Percentiles rank a stretch among this genome's conserved stretches.
Evolutionary conservation across 2,113 vertebrate genomes (phyloP).

Genomic region (Gorsachius goisagi): DNA sequence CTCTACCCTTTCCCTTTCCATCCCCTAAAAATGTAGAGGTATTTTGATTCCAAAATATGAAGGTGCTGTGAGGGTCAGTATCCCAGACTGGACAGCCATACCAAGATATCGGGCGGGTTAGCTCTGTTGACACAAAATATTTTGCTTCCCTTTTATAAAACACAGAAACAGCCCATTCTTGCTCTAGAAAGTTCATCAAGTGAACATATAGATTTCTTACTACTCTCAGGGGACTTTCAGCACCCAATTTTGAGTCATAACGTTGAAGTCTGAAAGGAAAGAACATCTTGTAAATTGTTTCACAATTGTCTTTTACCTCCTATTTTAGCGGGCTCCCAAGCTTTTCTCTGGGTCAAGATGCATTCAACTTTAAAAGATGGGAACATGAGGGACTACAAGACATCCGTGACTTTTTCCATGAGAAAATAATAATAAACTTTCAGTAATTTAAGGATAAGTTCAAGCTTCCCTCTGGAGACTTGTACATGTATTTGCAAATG

Average conservation of each 20-base stretch:
- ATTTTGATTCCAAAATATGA: neutral
- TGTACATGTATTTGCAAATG: slow-evolving; percentile 39
- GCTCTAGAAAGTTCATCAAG: neutral
- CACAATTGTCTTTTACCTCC: slow-evolving; percentile 22
- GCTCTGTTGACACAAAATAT: neutral
- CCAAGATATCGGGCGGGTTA: rapidly evolving
- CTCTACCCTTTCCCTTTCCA: neutral
- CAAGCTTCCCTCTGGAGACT: slow-evolving; percentile 59
- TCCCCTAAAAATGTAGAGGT: neutral
- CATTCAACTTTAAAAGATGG: slow-evolving; percentile 43
- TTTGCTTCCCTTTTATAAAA: neutral
- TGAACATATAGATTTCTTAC: neutral
- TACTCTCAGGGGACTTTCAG: neutral
- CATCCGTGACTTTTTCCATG: slow-evolving; percentile 63
- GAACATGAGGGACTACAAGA: slow-evolving; percentile 40
- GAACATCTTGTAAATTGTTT: slow-evolving; percentile 19
- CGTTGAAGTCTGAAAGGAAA: neutral
- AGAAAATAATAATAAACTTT: slow-evolving; percentile 67
- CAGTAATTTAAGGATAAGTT: slow-evolving; percentile 60
- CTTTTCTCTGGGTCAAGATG: slow-evolving; percentile 41
- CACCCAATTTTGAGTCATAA: neutral
- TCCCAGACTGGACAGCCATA: neutral
- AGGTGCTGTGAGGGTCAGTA: neutral
- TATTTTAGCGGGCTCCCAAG: neutral
- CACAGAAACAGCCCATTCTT: neutral